phyloP scores from a whole-genome alignment of 64 coral and sea anemone genomes.

The Montipora sp. region DNA sequence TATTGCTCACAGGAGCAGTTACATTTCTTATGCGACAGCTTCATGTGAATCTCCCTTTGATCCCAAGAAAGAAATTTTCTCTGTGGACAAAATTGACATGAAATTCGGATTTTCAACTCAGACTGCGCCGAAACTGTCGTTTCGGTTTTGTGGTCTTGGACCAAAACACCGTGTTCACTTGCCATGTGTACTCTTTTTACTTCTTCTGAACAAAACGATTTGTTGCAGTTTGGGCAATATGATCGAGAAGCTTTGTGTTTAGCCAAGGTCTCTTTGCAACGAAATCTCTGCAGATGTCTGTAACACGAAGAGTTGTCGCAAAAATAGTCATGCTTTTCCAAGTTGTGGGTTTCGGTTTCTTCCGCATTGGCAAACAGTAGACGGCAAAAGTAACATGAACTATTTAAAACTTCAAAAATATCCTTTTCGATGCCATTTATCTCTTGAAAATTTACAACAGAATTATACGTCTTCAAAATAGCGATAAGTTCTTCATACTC shows the following conservation, averaged over 20 bases:
- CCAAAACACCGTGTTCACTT: conserved; percentile 34
- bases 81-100: conserved; percentile 89
- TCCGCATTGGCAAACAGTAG: conserved; percentile 69
- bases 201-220: conserved; percentile 82
- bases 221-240: conserved; percentile 60
- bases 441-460: conserved; percentile 50
- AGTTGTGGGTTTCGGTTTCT: conserved; percentile 74
- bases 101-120: neutral
- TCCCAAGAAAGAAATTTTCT: conserved; percentile 78
- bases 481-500: conserved; percentile 89
- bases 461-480: conserved; percentile 63
- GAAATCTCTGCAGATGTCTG: conserved; percentile 68
- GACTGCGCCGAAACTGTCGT: neutral
- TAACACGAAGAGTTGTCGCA: conserved; percentile 78
- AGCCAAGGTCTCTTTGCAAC: conserved; percentile 56
- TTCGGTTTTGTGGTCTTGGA: neutral
- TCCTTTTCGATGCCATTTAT: conserved; percentile 75
- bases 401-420: conserved; percentile 62
- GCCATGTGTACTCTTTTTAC: conserved; percentile 63
- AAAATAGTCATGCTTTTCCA: conserved; percentile 71
- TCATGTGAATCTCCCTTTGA: conserved; percentile 96
- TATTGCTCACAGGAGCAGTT: conserved; percentile 93
- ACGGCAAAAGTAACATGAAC: conserved; percentile 75
- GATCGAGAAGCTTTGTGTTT: conserved; percentile 63
- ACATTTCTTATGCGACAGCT: conserved; percentile 96